A percentile compares a stretch with the other conserved stretches of the same genome.
Conservation (phyloP, 2,797 vertebrate genomes). For the Propithecus perrieri region DNA sequence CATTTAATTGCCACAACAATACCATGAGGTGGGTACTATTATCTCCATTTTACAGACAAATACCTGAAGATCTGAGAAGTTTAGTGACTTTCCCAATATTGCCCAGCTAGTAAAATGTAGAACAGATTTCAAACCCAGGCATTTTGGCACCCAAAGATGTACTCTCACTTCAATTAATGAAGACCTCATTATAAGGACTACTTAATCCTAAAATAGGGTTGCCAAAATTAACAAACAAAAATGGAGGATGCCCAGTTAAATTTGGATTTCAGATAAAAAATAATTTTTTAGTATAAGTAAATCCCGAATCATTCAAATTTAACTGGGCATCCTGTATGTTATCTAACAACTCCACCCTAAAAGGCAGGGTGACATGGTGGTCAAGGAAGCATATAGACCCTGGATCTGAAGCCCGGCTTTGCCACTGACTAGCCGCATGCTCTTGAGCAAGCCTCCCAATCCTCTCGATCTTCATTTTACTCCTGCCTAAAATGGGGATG, state of each 20-base stretch:
- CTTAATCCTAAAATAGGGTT: not conserved
- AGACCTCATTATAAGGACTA: not conserved
- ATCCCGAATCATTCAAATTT: not conserved
- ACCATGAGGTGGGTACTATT: not conserved
- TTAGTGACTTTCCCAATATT: not conserved
- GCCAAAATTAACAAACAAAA: constrained; percentile 2
- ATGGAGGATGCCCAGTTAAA: not conserved
- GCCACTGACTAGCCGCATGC: too few relatives aligned
- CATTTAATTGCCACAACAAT: not conserved
- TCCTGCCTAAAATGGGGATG: not conserved
- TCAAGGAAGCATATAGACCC: not conserved
- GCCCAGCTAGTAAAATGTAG: not conserved
- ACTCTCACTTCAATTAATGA: not conserved
- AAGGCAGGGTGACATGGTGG: not conserved
- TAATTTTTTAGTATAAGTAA: too few relatives aligned
- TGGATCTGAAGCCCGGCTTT: not conserved
- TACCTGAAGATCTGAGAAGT: not conserved
- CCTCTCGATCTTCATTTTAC: not conserved
- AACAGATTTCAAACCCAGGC: not conserved
- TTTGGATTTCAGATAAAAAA: not conserved
- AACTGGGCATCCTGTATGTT: not conserved
- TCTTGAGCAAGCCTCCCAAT: not conserved
- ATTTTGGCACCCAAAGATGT: not conserved
- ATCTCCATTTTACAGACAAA: not conserved
- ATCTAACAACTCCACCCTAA: not conserved